Percentiles rank a stretch among this genome's conserved stretches.
Conservation (phyloP, 2,113 vertebrate species). For the Trematocara unimaculatum region DNA sequence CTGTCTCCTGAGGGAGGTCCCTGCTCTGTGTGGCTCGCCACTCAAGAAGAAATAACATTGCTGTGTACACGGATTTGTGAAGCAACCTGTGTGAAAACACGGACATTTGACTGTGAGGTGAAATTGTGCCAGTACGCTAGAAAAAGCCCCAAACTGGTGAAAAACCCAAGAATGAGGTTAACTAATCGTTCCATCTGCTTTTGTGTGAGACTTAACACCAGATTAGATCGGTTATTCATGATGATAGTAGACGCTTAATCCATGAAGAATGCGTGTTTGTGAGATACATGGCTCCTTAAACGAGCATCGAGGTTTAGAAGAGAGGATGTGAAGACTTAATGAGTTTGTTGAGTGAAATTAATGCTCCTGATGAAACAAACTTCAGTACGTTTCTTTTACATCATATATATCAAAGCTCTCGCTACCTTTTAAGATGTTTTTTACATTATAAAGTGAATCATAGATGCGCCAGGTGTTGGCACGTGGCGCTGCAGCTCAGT, state of each 20-base stretch:
- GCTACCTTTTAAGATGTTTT: neutral
- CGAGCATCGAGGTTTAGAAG: constrained; percentile 4
- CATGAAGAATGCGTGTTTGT: neutral
- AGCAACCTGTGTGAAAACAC: constrained; percentile 31
- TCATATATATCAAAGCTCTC: neutral
- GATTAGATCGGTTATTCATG: constrained; percentile 21
- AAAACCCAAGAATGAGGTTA: constrained; percentile 17
- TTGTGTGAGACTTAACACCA: constrained; percentile 26
- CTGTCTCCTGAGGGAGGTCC: constrained; percentile 55
- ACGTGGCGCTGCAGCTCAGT: neutral
- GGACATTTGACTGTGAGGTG: constrained; percentile 26
- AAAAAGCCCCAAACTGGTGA: neutral
- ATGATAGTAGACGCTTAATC: constrained; percentile 20
- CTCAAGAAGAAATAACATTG: constrained; percentile 58
- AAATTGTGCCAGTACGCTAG: neutral
- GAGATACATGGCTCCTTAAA: constrained; percentile 5
- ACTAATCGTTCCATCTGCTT: constrained; percentile 33
- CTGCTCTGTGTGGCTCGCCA: constrained; percentile 45
- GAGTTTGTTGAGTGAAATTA: constrained; percentile 32
- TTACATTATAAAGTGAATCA: neutral
- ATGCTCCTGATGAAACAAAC: constrained; percentile 6
- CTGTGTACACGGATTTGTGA: constrained; percentile 26
- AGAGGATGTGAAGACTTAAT: neutral
- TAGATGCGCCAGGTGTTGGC: neutral
- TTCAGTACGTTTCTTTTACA: constrained; percentile 13